These are phyloP conservation scores for Uropsilus gracilis DNA, from an alignment of 2,113 vertebrate genomes.

Conservation along the genomic window DNA sequence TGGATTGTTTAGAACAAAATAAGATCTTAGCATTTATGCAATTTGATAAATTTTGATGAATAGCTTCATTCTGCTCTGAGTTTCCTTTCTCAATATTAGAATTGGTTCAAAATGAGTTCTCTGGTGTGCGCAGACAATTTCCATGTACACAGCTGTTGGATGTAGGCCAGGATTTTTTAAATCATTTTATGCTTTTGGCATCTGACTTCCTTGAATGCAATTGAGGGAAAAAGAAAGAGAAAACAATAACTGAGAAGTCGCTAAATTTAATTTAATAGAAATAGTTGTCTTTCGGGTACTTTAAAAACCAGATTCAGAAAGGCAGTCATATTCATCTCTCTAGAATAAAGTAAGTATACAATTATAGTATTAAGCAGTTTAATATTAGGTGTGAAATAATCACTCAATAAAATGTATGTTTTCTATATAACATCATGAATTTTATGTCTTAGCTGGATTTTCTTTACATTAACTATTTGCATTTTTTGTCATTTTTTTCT, in stretches of 20 bases:
- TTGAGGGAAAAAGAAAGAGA: background rate
- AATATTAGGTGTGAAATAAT: background rate
- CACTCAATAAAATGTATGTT: background rate
- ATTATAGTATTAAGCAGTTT: background rate
- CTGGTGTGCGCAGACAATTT: slow-evolving; percentile 42
- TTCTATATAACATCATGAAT: background rate
- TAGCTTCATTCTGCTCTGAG: background rate
- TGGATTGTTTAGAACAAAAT: background rate
- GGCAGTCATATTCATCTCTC: background rate
- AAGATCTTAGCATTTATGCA: background rate
- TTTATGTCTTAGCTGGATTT: background rate
- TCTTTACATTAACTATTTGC: background rate
- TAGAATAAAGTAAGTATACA: background rate
- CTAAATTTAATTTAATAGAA: slow-evolving; percentile 57
- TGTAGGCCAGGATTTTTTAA: background rate
- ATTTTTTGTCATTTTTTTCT: background rate
- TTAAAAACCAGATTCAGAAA: slow-evolving; percentile 1
- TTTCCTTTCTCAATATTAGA: background rate
- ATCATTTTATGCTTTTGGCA: slow-evolving; percentile 63
- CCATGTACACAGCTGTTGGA: slow-evolving; percentile 40
- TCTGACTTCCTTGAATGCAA: slow-evolving; percentile 47
- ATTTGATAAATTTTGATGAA: background rate
- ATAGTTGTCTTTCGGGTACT: background rate
- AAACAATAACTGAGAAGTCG: slow-evolving; percentile 27
- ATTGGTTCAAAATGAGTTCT: background rate